Evolutionary conservation across 2,113 vertebrate genomes (phyloP).

Genomic region (Phocoena sinus): DNA sequence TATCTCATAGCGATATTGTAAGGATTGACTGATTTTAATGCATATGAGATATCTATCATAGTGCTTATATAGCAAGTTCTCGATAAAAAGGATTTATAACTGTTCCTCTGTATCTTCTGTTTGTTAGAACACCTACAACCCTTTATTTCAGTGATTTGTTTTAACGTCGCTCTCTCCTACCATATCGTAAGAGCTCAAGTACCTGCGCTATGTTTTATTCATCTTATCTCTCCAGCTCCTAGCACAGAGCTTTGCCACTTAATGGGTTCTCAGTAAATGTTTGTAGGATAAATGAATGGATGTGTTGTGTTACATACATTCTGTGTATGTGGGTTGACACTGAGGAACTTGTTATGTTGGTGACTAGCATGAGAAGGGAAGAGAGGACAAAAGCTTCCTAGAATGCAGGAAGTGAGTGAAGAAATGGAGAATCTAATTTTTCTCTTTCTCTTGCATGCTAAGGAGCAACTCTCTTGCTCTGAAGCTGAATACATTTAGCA

Average conservation of each 20-base stretch:
- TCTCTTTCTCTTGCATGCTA: background rate
- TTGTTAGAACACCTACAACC: background rate
- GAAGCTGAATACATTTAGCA: constrained; percentile 13
- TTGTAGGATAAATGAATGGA: background rate
- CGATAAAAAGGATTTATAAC: background rate
- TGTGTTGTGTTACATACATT: background rate
- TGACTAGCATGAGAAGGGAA: background rate
- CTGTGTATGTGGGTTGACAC: background rate
- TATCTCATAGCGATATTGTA: background rate
- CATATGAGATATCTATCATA: background rate
- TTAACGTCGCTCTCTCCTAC: background rate
- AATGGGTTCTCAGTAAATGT: constrained; percentile 2
- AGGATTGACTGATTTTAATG: background rate
- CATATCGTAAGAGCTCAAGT: background rate
- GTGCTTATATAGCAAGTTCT: background rate
- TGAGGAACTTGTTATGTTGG: background rate
- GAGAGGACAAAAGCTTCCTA: background rate
- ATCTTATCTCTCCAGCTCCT: constrained; percentile 3
- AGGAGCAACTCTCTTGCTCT: background rate
- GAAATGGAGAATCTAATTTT: background rate
- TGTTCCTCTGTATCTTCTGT: background rate
- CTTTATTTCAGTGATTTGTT: constrained; percentile 1
- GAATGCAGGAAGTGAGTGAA: background rate
- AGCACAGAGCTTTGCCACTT: background rate
- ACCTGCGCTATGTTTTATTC: background rate